phyloP scores from a whole-genome alignment of 2,888 invertebrate species.

The Sialis lutaria region DNA sequence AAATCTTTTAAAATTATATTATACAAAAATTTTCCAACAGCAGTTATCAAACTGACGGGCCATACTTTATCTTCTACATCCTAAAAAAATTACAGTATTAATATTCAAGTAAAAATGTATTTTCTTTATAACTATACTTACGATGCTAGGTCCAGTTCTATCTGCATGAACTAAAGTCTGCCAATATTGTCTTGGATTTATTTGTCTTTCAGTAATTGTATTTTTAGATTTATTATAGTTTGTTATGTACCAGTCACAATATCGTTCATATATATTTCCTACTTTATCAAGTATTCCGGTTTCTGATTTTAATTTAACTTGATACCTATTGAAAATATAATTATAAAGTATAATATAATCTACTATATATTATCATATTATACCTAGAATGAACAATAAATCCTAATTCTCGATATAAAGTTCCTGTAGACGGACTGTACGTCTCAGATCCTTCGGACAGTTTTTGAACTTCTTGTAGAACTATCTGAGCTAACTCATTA shows the following conservation, averaged over 20 bases:
- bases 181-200: constrained; percentile 56
- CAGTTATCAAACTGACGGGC: constrained; percentile 42
- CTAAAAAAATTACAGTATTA: constrained; percentile 16
- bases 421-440: constrained; percentile 50
- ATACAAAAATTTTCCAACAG: constrained; percentile 71
- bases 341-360: background rate
- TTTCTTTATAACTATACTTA: constrained; percentile 14
- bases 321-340: constrained; percentile 28
- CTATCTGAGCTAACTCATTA: constrained; percentile 36
- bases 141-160: constrained; percentile 35
- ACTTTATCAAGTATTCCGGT: constrained; percentile 50
- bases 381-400: constrained; percentile 44
- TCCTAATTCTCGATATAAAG: constrained; percentile 50
- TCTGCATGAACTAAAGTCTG: constrained; percentile 37
- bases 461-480: constrained; percentile 50
- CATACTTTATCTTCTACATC: constrained; percentile 40
- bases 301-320: constrained; percentile 44
- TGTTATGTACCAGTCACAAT: constrained; percentile 44
- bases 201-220: background rate
- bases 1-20: constrained; percentile 72
- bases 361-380: constrained; percentile 5
- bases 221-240: constrained; percentile 13
- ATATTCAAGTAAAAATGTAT: background rate
- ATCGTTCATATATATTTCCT: constrained; percentile 31
- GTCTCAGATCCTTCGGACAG: constrained; percentile 64